Evolutionary conservation across 2,797 vertebrate species (phyloP).

Genomic region (Simalia tracyae): DNA sequence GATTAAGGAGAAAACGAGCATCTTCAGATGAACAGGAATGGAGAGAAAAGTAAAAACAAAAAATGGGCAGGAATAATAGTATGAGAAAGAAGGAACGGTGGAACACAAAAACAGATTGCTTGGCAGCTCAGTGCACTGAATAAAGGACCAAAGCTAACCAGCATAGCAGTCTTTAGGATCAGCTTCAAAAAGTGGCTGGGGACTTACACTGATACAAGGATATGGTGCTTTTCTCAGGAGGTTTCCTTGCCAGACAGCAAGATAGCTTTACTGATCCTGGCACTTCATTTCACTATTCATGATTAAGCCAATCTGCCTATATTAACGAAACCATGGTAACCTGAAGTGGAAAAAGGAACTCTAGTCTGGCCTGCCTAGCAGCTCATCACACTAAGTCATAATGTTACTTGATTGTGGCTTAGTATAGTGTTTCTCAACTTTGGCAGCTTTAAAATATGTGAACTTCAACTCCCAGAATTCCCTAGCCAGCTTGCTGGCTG

Average conservation of each 20-base stretch:
- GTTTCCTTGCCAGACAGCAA: not conserved
- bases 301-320: not conserved
- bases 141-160: not conserved
- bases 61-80: not conserved
- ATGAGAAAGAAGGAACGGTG: not conserved
- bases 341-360: not conserved
- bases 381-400: not conserved
- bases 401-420: not conserved
- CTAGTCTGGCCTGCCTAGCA: not conserved
- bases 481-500: not conserved
- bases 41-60: not conserved
- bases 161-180: not conserved
- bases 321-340: not conserved
- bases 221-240: not conserved
- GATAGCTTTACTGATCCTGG: not conserved
- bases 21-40: not conserved
- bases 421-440: no score
- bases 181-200: not conserved
- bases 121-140: not conserved
- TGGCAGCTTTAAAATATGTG: no score
- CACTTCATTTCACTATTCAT: not conserved
- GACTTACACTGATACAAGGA: not conserved
- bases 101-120: not conserved
- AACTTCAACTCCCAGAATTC: no score
- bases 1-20: not conserved